Evolutionary conservation across 2,888 invertebrate species (phyloP), one percentile per base, ranked within the genome.

Genomic region (Nowickia ferox): DNA sequence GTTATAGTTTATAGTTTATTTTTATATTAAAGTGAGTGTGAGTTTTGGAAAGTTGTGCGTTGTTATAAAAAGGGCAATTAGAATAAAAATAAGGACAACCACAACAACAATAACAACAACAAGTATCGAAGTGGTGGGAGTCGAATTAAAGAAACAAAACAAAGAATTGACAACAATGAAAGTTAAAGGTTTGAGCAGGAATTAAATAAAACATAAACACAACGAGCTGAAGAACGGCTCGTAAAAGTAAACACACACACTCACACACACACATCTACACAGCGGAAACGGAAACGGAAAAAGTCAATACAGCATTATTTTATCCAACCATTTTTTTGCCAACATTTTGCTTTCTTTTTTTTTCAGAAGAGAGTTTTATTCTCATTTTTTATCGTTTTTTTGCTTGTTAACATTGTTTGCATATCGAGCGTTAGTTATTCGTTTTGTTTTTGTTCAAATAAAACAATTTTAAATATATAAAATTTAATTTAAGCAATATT

Each of bases 221-320:
- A 77, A 72, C 57, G 38, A 44, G 40, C 38, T 38, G 9, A 63
- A 65, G 19, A 65, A 22, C 55, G 19, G 44, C n/a, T 19, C 63
- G 22, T 2, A 40, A 51, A 59, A 9, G 48, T 17, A 75, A 38
- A 77, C n/a, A 75, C 46, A 77, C n/a, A 42, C 55, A 80, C 55
- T 53, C 40, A 42, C 17, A n/a, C 40, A 30, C 11, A 48, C 19
- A 63, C 75, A 75, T 44, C 30, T 65, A 63, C 8, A 71, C 63
- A 82, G 57, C 77, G 83, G 86, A 86, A 86, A 30, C 86, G 86
- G 86, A 86, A 86, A 69, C 82, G 82, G 86, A 86, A 86, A 75
- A 86, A 79, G 79, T 83, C 83, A 83, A 86, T 83, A 75, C 77
- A 68, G 30, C 42, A 30, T 65, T 30, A 30, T 55, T 44, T 71